A percentile compares a stretch with the other conserved stretches of the same genome.
Conservation (phyloP, 2,797 vertebrate genomes). For the Sebastes flavidus region DNA sequence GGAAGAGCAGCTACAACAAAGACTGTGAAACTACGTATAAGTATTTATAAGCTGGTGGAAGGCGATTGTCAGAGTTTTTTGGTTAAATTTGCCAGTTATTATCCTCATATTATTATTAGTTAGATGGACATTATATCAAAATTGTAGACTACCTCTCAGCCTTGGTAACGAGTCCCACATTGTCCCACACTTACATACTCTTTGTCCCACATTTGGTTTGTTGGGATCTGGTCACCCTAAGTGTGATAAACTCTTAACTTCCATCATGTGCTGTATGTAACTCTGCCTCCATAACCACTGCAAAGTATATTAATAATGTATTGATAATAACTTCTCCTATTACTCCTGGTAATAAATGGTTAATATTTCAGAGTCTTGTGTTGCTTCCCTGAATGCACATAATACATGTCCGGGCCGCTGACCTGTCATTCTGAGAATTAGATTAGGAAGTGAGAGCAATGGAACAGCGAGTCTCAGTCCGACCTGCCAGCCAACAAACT, state of each 20-base stretch:
- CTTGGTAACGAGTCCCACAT: too few species aligned
- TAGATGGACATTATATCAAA: too few species aligned
- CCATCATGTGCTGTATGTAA: slow-evolving; percentile 5
- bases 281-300: neutral
- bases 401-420: neutral
- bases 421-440: slow-evolving; percentile 17
- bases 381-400: slow-evolving; percentile 1
- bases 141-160: too few species aligned
- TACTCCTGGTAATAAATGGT: neutral
- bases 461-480: neutral
- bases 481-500: neutral
- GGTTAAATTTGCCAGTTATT: too few species aligned
- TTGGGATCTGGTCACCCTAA: too few species aligned
- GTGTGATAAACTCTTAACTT: neutral
- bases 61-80: too few species aligned
- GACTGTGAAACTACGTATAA: too few species aligned
- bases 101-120: too few species aligned
- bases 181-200: too few species aligned
- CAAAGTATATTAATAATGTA: neutral
- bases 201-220: too few species aligned
- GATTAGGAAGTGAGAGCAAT: neutral
- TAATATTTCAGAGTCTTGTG: neutral
- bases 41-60: too few species aligned
- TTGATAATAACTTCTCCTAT: neutral
- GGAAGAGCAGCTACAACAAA: too few species aligned